A percentile compares a stretch with the other conserved stretches of the same genome.
phyloP scores from a whole-genome alignment of 2,797 vertebrate genomes.

The Aplochiton taeniatus region DNA sequence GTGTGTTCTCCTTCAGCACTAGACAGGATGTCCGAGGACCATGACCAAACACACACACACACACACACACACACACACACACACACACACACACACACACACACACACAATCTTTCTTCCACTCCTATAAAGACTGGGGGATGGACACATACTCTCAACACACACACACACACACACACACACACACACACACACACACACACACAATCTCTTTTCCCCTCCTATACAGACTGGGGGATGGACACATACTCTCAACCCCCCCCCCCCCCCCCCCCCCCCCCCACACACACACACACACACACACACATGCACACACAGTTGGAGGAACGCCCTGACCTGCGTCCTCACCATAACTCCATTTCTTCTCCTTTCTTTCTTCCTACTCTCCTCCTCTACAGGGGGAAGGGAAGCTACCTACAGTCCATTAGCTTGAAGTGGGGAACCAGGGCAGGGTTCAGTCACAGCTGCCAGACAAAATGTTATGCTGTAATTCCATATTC shows the following conservation, averaged over 20 bases:
- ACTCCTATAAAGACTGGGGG: too few species aligned
- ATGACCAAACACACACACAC: neutral
- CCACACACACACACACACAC: conserved; percentile 16
- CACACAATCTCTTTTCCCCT: neutral
- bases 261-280: too few species aligned
- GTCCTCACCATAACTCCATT: conserved; percentile 20
- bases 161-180: conserved; percentile 12
- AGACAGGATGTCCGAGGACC: neutral
- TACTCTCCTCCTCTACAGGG: conserved; percentile 14
- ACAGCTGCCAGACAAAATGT: conserved; percentile 53
- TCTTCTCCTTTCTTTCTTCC: conserved; percentile 13
- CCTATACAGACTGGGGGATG: too few species aligned
- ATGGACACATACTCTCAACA: too few species aligned
- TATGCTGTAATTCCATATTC: conserved; percentile 49
- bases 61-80: conserved; percentile 7
- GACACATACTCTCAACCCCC: conserved; percentile 4
- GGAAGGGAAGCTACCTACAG: conserved; percentile 11
- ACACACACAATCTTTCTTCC: neutral
- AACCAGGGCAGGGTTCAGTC: conserved; percentile 25
- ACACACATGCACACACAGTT: conserved; percentile 15
- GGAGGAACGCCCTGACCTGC: neutral
- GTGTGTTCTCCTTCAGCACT: neutral
- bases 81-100: conserved; percentile 6
- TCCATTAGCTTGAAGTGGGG: conserved; percentile 14
- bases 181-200: conserved; percentile 27